Base-by-base conservation (phyloP, 2,888 invertebrate species). In the Altica lythri region DNA sequence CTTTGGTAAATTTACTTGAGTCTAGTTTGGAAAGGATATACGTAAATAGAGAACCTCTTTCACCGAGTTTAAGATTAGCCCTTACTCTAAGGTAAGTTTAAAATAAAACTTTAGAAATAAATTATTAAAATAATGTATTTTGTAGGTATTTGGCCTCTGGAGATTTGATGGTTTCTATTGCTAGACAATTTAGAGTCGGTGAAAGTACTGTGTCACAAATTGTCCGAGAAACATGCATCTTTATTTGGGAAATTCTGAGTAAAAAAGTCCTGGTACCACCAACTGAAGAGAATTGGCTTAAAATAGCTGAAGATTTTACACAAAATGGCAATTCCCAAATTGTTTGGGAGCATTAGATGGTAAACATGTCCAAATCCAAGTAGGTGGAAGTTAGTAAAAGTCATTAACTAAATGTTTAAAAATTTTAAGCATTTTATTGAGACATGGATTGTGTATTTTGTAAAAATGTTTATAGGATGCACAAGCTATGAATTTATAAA, bases 211-310 rank as follows among this genome's bases (percentile, higher is more conserved):
- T 53, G 13, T 47, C 38, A 17, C n/a, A 13, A 9, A 53, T 53
- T 29, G 29, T 53, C 10, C 9, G 14, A 12, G 53, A 53, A 38
- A 48, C 53, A 9, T 53, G 53, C 25, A 18, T 27, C 6, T 34
- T 13, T 5, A 16, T 53, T 12, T 53, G 53, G 53, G 9, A 27
- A 2, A 9, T 2, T n/a, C 9, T 6, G n/a, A n/a, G n/a, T n/a
- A n/a, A n/a, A n/a, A n/a, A n/a, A n/a, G 27, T 27, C 2, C n/a
- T 27, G 27, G 2, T 5, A 9, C 4, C 2, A 27, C 5, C 27
- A 3, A 5, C 27, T 8, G 35, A 16, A 16, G 8, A 35, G 9
- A 8, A 2, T 9, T 35, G 35, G 13, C 2, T 16, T 8, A 8
- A 14, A 16, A 8, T 35, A 4, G 35, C 35, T 4, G 9, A 35